Conservation (phyloP, 2,797 vertebrate genomes). For the Harpagifer antarcticus region DNA sequence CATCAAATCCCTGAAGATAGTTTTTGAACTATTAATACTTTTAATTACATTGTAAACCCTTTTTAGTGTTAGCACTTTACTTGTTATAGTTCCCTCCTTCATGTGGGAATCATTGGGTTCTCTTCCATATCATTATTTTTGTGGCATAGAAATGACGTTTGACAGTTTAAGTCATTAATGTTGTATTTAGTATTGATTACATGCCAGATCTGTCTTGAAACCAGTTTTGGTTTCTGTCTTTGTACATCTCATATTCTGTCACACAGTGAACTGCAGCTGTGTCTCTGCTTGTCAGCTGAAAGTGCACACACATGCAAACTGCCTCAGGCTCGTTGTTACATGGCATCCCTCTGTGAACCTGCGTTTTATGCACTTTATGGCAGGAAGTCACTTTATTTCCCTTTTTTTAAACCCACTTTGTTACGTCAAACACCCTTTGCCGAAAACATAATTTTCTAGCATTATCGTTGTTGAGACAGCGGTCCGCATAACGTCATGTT, state of each 20-base stretch:
- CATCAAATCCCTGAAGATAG: background rate
- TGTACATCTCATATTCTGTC: background rate
- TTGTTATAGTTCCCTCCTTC: background rate
- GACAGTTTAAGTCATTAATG: background rate
- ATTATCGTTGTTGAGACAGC: background rate
- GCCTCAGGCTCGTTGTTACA: constrained; percentile 34
- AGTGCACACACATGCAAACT: constrained; percentile 54
- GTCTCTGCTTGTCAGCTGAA: constrained; percentile 49
- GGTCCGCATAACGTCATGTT: background rate
- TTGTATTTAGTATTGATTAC: background rate
- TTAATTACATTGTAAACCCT: background rate
- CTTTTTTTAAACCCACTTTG: no score
- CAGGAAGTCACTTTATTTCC: background rate
- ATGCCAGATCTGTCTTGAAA: constrained; percentile 18
- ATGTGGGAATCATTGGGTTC: background rate
- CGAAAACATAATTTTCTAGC: background rate
- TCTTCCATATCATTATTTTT: no score
- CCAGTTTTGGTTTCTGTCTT: constrained; percentile 32
- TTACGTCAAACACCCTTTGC: no score
- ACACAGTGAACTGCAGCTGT: background rate
- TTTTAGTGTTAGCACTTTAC: background rate
- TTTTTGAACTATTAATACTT: background rate
- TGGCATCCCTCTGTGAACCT: constrained; percentile 27
- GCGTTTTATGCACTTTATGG: background rate
- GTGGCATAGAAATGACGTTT: background rate